phyloP scores from a whole-genome alignment of 1,140 invertebrate species.

The Neelides sp. region DNA sequence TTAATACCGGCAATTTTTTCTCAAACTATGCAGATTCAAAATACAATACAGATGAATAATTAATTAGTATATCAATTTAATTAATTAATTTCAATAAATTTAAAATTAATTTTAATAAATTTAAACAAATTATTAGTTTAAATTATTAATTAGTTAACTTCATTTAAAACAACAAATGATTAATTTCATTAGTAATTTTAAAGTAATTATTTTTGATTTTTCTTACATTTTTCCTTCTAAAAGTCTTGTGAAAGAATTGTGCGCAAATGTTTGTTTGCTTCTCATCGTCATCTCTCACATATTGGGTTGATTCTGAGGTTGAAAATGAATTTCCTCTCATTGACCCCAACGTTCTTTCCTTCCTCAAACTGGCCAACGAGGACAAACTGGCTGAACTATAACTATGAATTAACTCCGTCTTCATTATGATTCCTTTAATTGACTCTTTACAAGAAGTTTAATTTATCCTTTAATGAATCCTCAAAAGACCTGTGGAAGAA shows the following conservation, averaged over 20 bases:
- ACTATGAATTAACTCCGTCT: conserved; percentile 24
- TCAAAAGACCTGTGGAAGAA: too few species aligned
- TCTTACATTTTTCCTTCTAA: background rate
- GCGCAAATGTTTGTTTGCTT: background rate
- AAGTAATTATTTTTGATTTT: background rate
- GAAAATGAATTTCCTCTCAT: conserved; percentile 13
- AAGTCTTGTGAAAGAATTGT: background rate
- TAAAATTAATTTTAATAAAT: background rate
- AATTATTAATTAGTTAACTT: background rate
- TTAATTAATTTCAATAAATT: background rate
- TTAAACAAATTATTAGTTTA: background rate
- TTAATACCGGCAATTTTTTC: conserved; percentile 32
- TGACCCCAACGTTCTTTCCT: background rate
- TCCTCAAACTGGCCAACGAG: conserved; percentile 7
- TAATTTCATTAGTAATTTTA: background rate
- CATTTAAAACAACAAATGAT: background rate
- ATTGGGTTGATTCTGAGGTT: conserved; percentile 1
- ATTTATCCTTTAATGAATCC: too few species aligned
- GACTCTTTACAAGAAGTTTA: background rate
- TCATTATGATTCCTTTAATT: conserved; percentile 13
- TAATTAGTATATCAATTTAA: background rate
- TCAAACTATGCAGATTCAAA: too few species aligned
- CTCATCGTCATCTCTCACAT: background rate
- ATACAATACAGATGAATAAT: too few species aligned
- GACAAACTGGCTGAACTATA: conserved; percentile 26